Evolutionary conservation across 2,888 invertebrate species (phyloP).

Genomic region (Cheilosia soror): DNA sequence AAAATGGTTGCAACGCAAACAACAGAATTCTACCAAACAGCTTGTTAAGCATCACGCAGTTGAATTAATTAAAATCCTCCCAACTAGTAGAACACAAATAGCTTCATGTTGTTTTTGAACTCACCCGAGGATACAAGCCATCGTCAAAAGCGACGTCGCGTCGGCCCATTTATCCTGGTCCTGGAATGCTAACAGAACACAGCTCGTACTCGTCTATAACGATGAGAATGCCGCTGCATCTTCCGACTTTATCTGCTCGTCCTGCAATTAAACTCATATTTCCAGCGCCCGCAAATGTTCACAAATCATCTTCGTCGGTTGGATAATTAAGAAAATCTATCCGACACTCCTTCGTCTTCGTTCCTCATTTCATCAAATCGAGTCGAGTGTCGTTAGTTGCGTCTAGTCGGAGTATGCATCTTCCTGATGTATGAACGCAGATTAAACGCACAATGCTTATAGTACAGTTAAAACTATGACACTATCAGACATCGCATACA

Average conservation of each 20-base stretch:
- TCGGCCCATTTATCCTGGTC: not conserved
- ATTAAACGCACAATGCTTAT: slow-evolving; percentile 39
- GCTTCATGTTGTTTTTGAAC: slow-evolving; percentile 15
- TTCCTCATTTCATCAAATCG: not conserved
- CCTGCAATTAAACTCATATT: slow-evolving; percentile 49
- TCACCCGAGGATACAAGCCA: slow-evolving; percentile 20
- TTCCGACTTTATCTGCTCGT: not conserved
- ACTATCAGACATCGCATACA: slow-evolving; percentile 58
- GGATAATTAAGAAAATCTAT: slow-evolving; percentile 68
- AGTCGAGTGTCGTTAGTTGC: slow-evolving; percentile 52
- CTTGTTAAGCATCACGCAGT: slow-evolving; percentile 27
- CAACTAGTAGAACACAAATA: slow-evolving; percentile 16
- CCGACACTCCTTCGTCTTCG: not conserved
- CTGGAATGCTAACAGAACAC: not conserved
- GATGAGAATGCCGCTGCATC: not conserved
- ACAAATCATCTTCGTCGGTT: slow-evolving; percentile 58
- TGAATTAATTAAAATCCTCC: slow-evolving; percentile 34
- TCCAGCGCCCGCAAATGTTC: slow-evolving; percentile 10
- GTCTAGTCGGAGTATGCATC: slow-evolving; percentile 27
- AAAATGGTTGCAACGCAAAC: not conserved
- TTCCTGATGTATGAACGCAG: slow-evolving; percentile 37
- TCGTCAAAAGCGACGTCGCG: slow-evolving; percentile 4
- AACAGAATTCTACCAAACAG: slow-evolving; percentile 1
- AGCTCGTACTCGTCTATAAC: not conserved
- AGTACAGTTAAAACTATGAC: slow-evolving; percentile 34